Conservation (phyloP, 1,140 invertebrate species). For the Samia ricini region DNA sequence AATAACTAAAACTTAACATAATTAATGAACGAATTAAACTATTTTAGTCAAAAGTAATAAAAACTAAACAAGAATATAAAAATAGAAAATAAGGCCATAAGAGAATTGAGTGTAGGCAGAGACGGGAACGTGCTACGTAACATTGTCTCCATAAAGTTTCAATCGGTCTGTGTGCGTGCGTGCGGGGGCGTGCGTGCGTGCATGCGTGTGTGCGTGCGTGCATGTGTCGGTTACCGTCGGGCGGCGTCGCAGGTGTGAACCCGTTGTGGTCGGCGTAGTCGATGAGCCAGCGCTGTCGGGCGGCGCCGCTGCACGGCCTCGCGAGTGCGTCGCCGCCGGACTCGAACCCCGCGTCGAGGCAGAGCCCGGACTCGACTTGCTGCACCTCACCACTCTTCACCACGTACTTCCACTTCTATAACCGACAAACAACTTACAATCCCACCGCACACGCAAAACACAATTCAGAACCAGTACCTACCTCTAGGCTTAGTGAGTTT, state of each 20-base stretch:
- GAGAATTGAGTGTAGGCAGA: too few species aligned
- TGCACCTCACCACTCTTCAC: constrained; percentile 35
- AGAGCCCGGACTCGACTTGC: constrained; percentile 40
- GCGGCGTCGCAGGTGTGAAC: constrained; percentile 17
- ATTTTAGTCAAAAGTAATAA: too few species aligned
- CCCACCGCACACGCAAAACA: not conserved
- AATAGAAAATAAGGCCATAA: too few species aligned
- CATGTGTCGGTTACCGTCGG: not conserved
- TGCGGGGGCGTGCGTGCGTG: not conserved
- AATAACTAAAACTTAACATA: too few species aligned
- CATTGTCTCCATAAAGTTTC: too few species aligned
- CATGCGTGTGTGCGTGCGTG: not conserved
- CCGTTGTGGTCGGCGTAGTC: constrained; percentile 53
- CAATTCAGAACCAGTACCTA: not conserved
- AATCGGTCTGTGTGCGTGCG: not conserved
- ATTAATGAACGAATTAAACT: too few species aligned
- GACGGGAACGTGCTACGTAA: too few species aligned
- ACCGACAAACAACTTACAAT: not conserved
- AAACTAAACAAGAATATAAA: too few species aligned
- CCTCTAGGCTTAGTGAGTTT: too few species aligned
- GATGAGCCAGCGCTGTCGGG: constrained; percentile 40
- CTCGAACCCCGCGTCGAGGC: constrained; percentile 31
- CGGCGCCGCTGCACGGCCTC: constrained; percentile 16
- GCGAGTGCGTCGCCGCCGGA: constrained; percentile 27
- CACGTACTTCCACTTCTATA: constrained; percentile 51